Conservation (phyloP, 2,797 vertebrate genomes). For the Syngnathus rostellatus region DNA sequence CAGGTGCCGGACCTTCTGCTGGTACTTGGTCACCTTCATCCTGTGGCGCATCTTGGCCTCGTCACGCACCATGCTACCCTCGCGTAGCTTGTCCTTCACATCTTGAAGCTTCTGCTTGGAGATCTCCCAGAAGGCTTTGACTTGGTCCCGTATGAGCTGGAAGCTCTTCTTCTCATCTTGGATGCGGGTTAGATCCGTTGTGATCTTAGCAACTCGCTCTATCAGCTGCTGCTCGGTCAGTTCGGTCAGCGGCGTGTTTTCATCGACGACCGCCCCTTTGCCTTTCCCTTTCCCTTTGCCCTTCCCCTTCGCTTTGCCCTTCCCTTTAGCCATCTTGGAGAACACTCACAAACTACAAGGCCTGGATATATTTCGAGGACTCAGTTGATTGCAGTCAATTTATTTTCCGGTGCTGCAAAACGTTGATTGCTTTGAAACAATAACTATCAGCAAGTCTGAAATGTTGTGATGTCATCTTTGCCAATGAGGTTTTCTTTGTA, state of each 20-base stretch:
- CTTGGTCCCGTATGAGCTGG: constrained; percentile 2
- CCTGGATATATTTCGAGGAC: neutral
- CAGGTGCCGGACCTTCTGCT: constrained; percentile 7
- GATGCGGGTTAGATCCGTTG: neutral
- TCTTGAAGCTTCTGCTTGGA: constrained; percentile 3
- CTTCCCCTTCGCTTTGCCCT: neutral
- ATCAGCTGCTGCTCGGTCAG: neutral
- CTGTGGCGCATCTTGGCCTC: constrained; percentile 8
- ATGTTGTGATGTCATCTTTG: neutral
- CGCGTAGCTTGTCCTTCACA: constrained; percentile 6
- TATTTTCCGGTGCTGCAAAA: neutral
- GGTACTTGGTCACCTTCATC: constrained; percentile 4
- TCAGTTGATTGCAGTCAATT: neutral
- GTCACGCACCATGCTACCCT: neutral
- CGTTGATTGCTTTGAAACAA: neutral
- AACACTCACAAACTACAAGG: neutral
- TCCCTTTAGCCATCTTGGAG: neutral
- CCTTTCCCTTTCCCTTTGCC: neutral
- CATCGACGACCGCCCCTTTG: neutral
- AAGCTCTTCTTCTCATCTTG: constrained; percentile 5
- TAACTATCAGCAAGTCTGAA: neutral
- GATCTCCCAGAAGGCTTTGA: constrained; percentile 9
- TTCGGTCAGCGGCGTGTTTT: neutral
- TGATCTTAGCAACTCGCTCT: constrained; percentile 1
- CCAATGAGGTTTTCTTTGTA: neutral